Conservation (phyloP, 2,113 vertebrate species). For the Toxostoma redivivum region DNA sequence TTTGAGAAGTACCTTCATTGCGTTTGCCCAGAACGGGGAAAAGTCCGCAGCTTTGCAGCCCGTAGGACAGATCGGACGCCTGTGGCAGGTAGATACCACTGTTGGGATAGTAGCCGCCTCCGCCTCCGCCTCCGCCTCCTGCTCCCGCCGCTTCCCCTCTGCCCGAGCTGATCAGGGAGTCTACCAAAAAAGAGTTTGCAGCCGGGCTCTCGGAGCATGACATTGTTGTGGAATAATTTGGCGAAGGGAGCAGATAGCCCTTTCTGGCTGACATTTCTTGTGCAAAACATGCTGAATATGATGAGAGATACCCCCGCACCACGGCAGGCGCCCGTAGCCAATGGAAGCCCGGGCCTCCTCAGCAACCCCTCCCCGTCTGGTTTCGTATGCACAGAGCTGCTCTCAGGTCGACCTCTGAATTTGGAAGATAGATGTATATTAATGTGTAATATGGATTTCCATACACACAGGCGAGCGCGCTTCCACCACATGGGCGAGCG, state of each 20-base stretch:
- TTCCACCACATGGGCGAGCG: background rate
- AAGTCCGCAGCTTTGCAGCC: slow-evolving; percentile 91
- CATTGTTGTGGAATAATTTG: slow-evolving; percentile 97
- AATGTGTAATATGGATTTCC: slow-evolving; percentile 76
- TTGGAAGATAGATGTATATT: slow-evolving; percentile 77
- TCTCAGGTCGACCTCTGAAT: slow-evolving; percentile 86
- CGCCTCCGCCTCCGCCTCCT: slow-evolving; percentile 78
- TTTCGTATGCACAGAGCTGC: slow-evolving; percentile 82
- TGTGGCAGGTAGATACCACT: slow-evolving; percentile 90
- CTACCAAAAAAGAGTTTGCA: slow-evolving; percentile 97
- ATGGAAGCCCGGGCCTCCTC: slow-evolving; percentile 86
- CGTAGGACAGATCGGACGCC: slow-evolving; percentile 89
- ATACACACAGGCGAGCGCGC: background rate
- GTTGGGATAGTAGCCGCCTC: slow-evolving; percentile 86
- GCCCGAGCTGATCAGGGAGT: slow-evolving; percentile 92
- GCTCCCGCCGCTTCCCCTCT: slow-evolving; percentile 84
- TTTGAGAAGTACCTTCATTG: slow-evolving; percentile 84
- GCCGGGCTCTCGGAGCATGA: slow-evolving; percentile 97
- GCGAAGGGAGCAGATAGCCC: slow-evolving; percentile 96
- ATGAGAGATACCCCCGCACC: slow-evolving; percentile 97
- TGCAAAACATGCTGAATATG: slow-evolving; percentile 99
- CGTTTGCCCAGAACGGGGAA: slow-evolving; percentile 93
- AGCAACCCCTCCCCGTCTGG: slow-evolving; percentile 91
- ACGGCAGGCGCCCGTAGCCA: slow-evolving; percentile 89
- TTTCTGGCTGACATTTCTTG: slow-evolving; percentile 99